A percentile compares a stretch with the other conserved stretches of the same genome.
Evolutionary conservation across 92 coral and sea anemone species (phyloP).

Genomic region (Parazoanthus darwini): DNA sequence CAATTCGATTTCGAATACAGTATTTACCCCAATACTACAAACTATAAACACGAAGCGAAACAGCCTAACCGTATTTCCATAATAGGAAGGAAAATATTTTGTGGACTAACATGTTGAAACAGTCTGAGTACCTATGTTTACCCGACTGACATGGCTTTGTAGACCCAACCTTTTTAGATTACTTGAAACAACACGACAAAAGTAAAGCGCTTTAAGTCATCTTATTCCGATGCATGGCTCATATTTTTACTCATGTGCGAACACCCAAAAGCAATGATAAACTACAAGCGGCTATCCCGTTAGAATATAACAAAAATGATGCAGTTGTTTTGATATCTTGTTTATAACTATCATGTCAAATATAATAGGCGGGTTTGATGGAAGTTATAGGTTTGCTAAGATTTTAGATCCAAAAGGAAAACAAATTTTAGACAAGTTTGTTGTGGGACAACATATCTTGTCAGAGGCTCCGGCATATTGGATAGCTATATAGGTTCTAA

Average conservation of each 20-base stretch:
- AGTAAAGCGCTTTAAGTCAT: neutral
- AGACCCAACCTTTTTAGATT: conserved; percentile 20
- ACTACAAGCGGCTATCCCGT: neutral
- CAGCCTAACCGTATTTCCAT: conserved; percentile 76
- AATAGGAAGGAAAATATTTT: conserved; percentile 85
- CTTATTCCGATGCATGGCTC: neutral
- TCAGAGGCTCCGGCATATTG: neutral
- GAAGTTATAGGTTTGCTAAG: conserved; percentile 20
- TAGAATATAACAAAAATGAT: neutral
- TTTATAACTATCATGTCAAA: neutral
- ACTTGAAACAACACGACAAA: conserved; percentile 15
- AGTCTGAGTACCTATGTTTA: conserved; percentile 52
- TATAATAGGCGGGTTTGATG: neutral
- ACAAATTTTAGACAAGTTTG: conserved; percentile 24
- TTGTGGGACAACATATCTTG: conserved; percentile 14
- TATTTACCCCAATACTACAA: conserved; percentile 70
- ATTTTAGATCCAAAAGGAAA: conserved; percentile 12
- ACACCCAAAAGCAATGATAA: neutral
- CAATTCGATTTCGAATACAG: conserved; percentile 42
- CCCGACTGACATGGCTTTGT: conserved; percentile 47
- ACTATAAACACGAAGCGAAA: conserved; percentile 65
- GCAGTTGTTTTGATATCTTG: neutral
- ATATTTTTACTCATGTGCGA: neutral
- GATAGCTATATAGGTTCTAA: neutral
- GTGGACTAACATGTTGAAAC: conserved; percentile 68